Conservation (phyloP, 2,797 vertebrate genomes). For the Sebastiscus albofasciatus region DNA sequence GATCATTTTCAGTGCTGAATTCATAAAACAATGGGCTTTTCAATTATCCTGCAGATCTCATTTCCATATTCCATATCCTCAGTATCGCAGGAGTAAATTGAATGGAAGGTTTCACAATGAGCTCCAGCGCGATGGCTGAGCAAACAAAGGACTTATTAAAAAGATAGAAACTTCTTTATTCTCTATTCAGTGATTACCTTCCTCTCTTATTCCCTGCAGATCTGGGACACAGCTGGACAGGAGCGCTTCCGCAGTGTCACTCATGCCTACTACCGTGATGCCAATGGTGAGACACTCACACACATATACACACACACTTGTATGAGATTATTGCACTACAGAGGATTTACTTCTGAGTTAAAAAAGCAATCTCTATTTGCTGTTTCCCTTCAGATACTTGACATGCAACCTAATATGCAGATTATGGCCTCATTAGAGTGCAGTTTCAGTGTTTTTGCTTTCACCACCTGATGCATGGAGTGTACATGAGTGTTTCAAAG, state of each 20-base stretch:
- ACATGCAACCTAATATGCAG: constrained; percentile 48
- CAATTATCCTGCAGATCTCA: background rate
- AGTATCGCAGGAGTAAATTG: background rate
- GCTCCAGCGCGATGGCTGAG: background rate
- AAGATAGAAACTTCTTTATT: constrained; percentile 8
- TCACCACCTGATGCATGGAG: background rate
- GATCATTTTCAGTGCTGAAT: background rate
- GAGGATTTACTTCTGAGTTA: background rate
- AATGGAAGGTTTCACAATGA: constrained; percentile 5
- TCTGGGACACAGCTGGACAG: constrained; percentile 93
- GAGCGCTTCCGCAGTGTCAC: constrained; percentile 91
- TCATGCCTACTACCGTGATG: constrained; percentile 91
- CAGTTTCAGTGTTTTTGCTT: constrained; percentile 71
- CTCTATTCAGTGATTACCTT: constrained; percentile 12
- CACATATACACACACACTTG: background rate
- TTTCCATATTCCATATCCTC: constrained; percentile 19
- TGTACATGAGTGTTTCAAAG: background rate
- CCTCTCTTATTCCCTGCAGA: constrained; percentile 74
- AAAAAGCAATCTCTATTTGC: background rate
- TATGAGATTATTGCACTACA: background rate
- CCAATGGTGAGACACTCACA: constrained; percentile 84
- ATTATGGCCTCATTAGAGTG: constrained; percentile 80
- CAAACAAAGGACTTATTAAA: constrained; percentile 24
- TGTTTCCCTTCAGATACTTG: background rate
- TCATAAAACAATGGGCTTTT: background rate